A percentile compares a stretch with the other conserved stretches of the same genome.
phyloP scores from a whole-genome alignment of 1,140 invertebrate species.

The Caenorhabditis remanei region DNA sequence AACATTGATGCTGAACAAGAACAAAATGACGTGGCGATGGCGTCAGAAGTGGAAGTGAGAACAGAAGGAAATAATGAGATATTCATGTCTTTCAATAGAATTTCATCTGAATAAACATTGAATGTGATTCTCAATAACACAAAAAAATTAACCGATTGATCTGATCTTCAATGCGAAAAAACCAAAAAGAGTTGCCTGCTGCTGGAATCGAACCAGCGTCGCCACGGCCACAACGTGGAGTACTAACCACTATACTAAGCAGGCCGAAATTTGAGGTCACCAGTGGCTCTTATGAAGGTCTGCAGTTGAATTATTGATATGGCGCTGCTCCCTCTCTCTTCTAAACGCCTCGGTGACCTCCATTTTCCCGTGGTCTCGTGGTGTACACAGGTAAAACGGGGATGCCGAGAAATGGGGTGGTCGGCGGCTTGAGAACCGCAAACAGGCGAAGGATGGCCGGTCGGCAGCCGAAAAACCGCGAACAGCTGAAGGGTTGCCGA shows the following conservation, averaged over 20 bases:
- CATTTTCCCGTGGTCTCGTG: neutral
- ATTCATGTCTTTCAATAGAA: constrained; percentile 4
- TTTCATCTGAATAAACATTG: neutral
- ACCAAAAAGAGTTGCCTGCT: constrained; percentile 23
- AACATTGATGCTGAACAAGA: neutral
- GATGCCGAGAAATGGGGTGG: no score
- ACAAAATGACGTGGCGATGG: neutral
- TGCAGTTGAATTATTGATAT: no score
- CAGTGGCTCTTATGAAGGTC: neutral
- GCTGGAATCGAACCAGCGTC: constrained; percentile 72
- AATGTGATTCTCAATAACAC: neutral
- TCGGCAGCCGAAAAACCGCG: no score
- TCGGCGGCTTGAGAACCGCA: no score
- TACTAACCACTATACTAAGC: constrained; percentile 72
- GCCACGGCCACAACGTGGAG: constrained; percentile 75
- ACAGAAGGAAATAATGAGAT: neutral
- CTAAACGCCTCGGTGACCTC: neutral
- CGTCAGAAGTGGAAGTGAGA: neutral
- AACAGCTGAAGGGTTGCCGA: no score
- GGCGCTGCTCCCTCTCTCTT: neutral
- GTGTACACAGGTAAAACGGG: no score
- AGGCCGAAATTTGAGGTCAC: neutral
- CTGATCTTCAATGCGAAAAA: no score
- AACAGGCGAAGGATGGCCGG: no score
- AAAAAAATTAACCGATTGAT: no score